Base-by-base conservation (phyloP, 2,888 invertebrate genomes). In the Torymus aiolomorphi region DNA sequence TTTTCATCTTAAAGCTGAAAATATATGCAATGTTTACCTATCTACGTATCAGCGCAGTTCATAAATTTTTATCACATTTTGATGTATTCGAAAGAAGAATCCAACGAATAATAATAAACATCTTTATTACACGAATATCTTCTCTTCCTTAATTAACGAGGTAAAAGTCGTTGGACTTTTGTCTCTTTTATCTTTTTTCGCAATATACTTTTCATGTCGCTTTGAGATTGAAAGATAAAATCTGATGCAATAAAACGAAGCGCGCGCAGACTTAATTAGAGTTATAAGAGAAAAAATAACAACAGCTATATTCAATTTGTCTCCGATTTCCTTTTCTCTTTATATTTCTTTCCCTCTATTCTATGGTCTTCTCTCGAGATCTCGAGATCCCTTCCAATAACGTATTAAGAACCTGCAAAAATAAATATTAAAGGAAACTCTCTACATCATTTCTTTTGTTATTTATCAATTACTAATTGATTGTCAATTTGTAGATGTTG, bases 61-160 rank as follows among this genome's bases (percentile, higher is more conserved):
- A 77, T 77, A 77, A 77, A 77, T 77, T 71, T 71, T 70, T 65
- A 77, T 77, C 67, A 56, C 56, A 1, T 57, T 57, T 20, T 14
- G 20, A 24, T 13, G 54, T 12, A 31, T 16, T 42, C 24, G 16
- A 24, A 20, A 56, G 31, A 0, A 54, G 42, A 65, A 74, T 42
- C 42, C 42, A 42, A 42, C 8, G 42, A 42, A 42, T 42, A 42
- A 42, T 8, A 42, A 74, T 63, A 73, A 63, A 56, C 31, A 63
- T 49, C 65, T 75, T 67, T 75, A 67, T 31, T 66, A 51, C 52
- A 18, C 24, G 52, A 61, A 61, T 66, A 42, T 42, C 42, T 70
- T 13, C 42, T 31, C 56, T 13, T 31, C 31, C 51, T 71, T 71
- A 77, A 77, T 77, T 77, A 77, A 57, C 63, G 51, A 2, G 61